Evolutionary conservation across 2,113 vertebrate genomes (phyloP).

Genomic region (Eudorcas thomsonii): DNA sequence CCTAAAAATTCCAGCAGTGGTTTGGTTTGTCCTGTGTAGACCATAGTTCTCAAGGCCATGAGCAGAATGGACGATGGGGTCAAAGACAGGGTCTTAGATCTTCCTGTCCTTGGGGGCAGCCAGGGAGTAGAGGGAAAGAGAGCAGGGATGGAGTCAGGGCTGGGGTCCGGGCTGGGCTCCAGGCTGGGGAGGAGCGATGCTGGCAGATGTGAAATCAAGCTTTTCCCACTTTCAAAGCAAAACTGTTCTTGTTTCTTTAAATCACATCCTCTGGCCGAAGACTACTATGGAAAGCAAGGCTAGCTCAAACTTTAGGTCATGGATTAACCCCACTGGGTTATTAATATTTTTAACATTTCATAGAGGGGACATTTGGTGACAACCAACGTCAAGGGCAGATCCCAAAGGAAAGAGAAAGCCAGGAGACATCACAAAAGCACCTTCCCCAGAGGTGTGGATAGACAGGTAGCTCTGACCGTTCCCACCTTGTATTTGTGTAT

Average conservation of each 20-base stretch:
- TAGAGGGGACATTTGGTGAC: not conserved
- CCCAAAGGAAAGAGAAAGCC: not conserved
- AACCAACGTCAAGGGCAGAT: not conserved
- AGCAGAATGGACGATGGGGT: not conserved
- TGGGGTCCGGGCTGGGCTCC: not conserved
- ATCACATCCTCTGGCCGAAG: not conserved
- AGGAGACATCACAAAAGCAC: not conserved
- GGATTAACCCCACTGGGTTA: not conserved
- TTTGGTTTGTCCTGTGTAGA: not conserved
- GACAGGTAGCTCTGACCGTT: not conserved
- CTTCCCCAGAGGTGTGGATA: not conserved
- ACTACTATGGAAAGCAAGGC: not conserved
- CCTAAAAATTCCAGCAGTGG: not conserved
- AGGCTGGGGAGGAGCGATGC: accelerated
- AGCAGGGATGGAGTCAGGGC: not conserved
- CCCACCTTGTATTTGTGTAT: not conserved
- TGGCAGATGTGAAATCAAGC: not conserved
- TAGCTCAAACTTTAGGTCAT: no score
- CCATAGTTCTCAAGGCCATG: not conserved
- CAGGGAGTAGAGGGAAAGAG: no score
- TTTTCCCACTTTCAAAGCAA: not conserved
- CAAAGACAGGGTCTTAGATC: not conserved
- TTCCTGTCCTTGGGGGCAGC: accelerated
- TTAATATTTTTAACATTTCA: not conserved
- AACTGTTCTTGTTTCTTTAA: not conserved